These are phyloP conservation scores for Drosophila bunnanda DNA, from an alignment of 2,888 invertebrate species.

Conservation along the genomic window DNA sequence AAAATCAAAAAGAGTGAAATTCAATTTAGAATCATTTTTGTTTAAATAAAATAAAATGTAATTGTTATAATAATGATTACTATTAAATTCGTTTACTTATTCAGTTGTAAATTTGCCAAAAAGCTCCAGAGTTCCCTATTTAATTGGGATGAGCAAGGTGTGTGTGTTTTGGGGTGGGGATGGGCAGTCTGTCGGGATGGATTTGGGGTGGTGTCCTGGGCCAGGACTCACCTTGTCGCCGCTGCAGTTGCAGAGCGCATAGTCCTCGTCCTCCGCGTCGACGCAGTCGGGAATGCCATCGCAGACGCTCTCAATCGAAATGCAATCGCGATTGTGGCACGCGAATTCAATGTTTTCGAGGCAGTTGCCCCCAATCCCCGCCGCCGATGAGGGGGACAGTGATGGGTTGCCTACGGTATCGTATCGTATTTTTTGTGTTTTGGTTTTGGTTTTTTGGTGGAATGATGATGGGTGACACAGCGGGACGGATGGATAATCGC, in stretches of 20 bases:
- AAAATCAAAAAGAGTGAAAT: too few species aligned
- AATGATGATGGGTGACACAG: constrained; percentile 60
- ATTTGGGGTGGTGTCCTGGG: neutral
- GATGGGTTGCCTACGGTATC: constrained; percentile 52
- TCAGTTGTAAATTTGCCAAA: too few species aligned
- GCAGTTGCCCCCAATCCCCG: constrained; percentile 56
- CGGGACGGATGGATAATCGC: constrained; percentile 63
- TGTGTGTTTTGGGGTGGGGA: neutral
- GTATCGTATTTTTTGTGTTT: constrained; percentile 14
- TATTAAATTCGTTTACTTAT: too few species aligned
- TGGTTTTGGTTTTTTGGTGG: constrained; percentile 24
- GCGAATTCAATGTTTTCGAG: constrained; percentile 86
- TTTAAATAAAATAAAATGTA: too few species aligned
- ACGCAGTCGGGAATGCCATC: constrained; percentile 93
- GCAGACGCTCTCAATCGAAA: constrained; percentile 91
- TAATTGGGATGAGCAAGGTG: neutral
- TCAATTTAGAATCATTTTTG: too few species aligned
- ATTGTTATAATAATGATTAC: too few species aligned
- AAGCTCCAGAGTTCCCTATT: too few species aligned
- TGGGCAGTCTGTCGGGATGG: neutral
- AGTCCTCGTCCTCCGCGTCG: constrained; percentile 90
- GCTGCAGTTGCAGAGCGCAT: constrained; percentile 82
- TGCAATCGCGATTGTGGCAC: constrained; percentile 88
- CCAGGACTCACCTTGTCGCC: constrained; percentile 82
- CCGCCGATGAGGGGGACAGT: constrained; percentile 39